phyloP scores from a whole-genome alignment of 1,140 invertebrate genomes.

The Arctopsyche grandis region DNA sequence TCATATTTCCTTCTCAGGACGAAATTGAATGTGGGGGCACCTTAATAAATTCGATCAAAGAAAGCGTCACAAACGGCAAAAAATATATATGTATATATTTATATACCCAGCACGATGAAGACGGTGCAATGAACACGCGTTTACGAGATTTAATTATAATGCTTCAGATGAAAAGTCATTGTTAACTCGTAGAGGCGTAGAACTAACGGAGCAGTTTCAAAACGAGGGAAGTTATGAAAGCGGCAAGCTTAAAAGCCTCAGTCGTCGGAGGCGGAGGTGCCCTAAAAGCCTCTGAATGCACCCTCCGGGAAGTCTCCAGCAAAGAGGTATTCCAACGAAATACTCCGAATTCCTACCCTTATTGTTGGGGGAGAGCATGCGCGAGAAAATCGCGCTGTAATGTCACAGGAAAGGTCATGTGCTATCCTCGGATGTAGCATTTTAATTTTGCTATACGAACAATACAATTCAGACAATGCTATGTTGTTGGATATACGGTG shows the following conservation, averaged over 20 bases:
- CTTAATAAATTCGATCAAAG: no score
- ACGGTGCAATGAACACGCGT: no score
- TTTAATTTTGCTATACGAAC: not conserved
- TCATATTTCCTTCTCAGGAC: not conserved
- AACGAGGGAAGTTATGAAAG: slow-evolving; percentile 31
- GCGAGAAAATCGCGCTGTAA: not conserved
- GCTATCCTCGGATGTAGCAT: not conserved
- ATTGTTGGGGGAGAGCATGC: not conserved
- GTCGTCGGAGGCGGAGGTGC: not conserved
- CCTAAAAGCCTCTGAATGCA: slow-evolving; percentile 6
- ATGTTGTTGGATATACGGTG: not conserved
- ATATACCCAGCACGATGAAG: no score
- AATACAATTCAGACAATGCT: not conserved
- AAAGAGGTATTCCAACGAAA: slow-evolving; percentile 1
- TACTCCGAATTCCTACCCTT: slow-evolving; percentile 23
- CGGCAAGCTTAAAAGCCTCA: slow-evolving; percentile 21
- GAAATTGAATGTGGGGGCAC: no score
- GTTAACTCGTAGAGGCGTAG: not conserved
- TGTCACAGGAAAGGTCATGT: slow-evolving; percentile 10
- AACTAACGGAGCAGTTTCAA: not conserved
- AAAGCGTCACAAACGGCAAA: no score
- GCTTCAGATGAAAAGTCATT: slow-evolving; percentile 6
- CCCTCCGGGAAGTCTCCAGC: slow-evolving; percentile 1
- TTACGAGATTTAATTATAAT: slow-evolving; percentile 19
- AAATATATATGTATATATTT: no score